phyloP scores from a whole-genome alignment of 2,888 invertebrate species.

The Diplolepis rosae region DNA sequence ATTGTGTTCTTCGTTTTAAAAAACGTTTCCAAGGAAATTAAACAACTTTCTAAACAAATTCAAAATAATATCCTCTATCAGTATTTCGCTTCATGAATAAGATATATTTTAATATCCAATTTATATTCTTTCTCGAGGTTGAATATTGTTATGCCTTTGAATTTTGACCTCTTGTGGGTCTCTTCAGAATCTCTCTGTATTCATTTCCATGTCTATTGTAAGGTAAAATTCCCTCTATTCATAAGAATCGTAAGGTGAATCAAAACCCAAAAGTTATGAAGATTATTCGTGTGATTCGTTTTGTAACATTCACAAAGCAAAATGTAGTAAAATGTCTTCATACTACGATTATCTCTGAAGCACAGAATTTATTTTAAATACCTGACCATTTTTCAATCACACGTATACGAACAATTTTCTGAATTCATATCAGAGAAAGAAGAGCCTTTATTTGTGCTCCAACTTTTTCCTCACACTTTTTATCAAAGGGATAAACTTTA shows the following conservation, averaged over 20 bases:
- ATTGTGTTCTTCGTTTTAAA: neutral
- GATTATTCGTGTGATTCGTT: neutral
- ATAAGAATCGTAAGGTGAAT: neutral
- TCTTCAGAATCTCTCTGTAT: neutral
- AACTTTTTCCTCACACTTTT: neutral
- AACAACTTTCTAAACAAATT: neutral
- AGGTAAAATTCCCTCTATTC: neutral
- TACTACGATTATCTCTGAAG: constrained; percentile 1
- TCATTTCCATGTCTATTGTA: neutral
- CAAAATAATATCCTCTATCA: neutral
- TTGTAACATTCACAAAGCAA: constrained; percentile 1
- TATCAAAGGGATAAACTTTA: neutral
- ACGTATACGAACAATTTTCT: neutral
- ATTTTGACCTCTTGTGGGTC: neutral
- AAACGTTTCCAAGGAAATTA: no score
- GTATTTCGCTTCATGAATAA: neutral
- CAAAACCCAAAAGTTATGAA: neutral
- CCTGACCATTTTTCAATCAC: no score
- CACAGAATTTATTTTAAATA: neutral
- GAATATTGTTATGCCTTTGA: neutral
- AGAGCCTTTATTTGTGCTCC: neutral
- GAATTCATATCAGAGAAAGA: neutral
- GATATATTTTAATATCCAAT: neutral
- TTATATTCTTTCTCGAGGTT: neutral
- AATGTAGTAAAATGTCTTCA: neutral